Percentiles rank a stretch among this genome's conserved stretches.
These are phyloP conservation scores for Allolobophora icterica DNA, from an alignment of 2,888 invertebrate species.

Conservation along the genomic window DNA sequence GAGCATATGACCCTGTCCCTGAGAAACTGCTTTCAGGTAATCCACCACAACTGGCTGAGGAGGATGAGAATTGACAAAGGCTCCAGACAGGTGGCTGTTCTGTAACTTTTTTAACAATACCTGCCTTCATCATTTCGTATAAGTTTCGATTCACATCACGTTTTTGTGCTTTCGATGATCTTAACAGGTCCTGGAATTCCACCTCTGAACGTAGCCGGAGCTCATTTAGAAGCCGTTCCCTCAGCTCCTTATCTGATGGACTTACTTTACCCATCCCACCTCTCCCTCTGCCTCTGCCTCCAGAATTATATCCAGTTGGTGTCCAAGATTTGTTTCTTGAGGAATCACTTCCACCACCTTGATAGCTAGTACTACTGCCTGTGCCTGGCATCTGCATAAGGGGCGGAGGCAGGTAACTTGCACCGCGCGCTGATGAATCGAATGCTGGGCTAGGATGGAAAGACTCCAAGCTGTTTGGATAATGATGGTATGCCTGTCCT, in stretches of 20 bases:
- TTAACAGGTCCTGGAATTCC: neutral
- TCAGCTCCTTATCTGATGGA: neutral
- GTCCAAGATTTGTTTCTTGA: neutral
- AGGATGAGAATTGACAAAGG: neutral
- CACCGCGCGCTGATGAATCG: neutral
- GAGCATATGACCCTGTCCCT: neutral
- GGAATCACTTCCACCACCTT: neutral
- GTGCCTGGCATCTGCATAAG: neutral
- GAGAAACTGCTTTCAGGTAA: neutral
- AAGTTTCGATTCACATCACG: conserved; percentile 26
- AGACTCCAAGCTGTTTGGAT: neutral
- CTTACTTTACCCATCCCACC: neutral
- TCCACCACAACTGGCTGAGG: neutral
- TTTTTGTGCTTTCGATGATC: neutral
- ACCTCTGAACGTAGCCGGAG: neutral
- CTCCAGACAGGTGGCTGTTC: conserved; percentile 30
- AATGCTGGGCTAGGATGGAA: neutral
- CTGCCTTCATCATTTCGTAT: conserved; percentile 23
- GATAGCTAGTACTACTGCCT: neutral
- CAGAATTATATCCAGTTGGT: neutral
- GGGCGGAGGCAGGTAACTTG: neutral
- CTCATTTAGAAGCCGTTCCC: neutral
- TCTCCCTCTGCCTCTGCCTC: neutral
- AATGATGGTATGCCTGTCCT: neutral
- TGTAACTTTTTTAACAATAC: conserved; percentile 27